Conservation (phyloP, 2,113 vertebrate species). For the Ellobius talpinus region DNA sequence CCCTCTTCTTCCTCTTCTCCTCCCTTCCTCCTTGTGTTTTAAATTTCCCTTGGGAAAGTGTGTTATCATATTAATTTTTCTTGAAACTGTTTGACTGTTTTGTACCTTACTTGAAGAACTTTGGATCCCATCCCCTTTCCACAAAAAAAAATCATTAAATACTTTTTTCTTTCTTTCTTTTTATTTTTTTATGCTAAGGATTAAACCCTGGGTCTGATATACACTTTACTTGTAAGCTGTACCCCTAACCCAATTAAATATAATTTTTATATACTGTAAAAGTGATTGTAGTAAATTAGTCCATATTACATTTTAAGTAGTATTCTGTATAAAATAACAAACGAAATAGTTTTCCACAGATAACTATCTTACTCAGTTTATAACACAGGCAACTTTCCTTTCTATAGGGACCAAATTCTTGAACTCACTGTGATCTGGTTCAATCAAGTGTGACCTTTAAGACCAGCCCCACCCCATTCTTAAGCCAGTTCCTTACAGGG, state of each 20-base stretch:
- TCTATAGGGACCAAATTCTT: background rate
- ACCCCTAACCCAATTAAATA: background rate
- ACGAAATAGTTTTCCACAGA: background rate
- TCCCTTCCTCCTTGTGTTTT: background rate
- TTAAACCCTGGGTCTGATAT: background rate
- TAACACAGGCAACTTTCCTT: background rate
- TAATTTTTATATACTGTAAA: conserved; percentile 11
- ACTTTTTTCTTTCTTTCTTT: background rate
- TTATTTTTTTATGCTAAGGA: background rate
- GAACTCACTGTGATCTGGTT: background rate
- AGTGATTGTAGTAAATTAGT: conserved; percentile 10
- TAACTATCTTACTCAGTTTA: background rate
- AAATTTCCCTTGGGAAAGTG: background rate
- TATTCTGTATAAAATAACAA: background rate
- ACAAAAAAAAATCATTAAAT: background rate
- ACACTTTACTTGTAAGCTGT: background rate
- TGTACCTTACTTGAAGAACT: background rate
- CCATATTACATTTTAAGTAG: conserved; percentile 31
- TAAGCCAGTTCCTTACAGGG: background rate
- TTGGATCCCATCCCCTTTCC: background rate
- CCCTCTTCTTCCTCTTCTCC: background rate
- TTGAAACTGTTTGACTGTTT: conserved; percentile 8
- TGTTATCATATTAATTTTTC: conserved; percentile 5
- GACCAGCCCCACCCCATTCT: background rate
- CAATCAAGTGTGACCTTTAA: conserved; percentile 9